phyloP scores from a whole-genome alignment of 2,113 vertebrate species.

The Sula dactylatra region DNA sequence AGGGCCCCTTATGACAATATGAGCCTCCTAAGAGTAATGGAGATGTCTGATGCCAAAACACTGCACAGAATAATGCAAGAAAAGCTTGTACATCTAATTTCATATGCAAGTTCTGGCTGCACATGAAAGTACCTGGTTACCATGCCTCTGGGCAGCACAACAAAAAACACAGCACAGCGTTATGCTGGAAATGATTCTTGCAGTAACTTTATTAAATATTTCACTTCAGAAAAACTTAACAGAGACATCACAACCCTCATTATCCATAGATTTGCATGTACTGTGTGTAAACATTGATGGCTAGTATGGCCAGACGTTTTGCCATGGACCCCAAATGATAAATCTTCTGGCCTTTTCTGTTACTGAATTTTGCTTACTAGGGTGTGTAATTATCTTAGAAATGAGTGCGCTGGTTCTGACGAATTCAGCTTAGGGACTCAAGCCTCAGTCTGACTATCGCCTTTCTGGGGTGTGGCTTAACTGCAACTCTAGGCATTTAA shows the following conservation, averaged over 20 bases:
- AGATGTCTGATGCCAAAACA: not conserved
- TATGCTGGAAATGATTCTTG: not conserved
- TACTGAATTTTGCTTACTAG: rapidly evolving
- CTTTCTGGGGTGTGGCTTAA: not conserved
- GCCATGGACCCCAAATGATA: not conserved
- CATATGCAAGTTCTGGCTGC: not conserved
- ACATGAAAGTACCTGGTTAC: not conserved
- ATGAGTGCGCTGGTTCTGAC: not conserved
- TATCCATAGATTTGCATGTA: not conserved
- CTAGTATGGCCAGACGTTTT: not conserved
- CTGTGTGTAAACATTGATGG: not conserved
- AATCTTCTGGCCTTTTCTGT: not conserved
- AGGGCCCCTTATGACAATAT: not conserved
- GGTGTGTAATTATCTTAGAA: not conserved
- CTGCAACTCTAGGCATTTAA: not conserved
- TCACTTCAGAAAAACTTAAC: not conserved
- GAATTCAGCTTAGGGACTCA: not conserved
- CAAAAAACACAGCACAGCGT: not conserved
- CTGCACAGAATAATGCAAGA: not conserved
- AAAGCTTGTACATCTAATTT: not conserved
- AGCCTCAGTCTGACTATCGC: rapidly evolving
- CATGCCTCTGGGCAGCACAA: constrained; percentile 13
- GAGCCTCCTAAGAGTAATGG: not conserved
- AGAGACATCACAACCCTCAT: not conserved
- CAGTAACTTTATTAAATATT: not conserved